phyloP scores from a whole-genome alignment of 1,140 invertebrate genomes.

The Trypoxylus dichotomus region DNA sequence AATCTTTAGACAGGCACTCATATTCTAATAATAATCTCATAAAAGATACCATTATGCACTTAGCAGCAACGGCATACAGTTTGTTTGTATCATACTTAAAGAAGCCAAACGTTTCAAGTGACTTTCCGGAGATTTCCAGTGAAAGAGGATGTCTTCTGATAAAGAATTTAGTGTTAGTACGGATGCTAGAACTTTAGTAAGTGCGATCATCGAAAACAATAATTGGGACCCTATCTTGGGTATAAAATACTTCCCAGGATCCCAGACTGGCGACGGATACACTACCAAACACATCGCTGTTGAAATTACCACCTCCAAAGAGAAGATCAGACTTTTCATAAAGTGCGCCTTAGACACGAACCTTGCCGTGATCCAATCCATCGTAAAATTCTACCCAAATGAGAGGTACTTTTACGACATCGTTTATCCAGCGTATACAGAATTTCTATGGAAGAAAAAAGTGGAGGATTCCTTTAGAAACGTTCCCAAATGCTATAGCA shows the following conservation, averaged over 20 bases:
- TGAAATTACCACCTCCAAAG: background rate
- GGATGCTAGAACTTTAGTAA: background rate
- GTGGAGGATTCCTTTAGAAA: conserved; percentile 37
- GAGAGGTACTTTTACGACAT: background rate
- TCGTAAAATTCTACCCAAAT: background rate
- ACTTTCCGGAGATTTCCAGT: too few species aligned
- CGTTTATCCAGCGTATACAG: background rate
- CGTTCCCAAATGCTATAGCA: conserved; percentile 52
- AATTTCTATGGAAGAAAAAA: background rate
- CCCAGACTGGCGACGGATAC: background rate
- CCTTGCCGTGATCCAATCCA: background rate
- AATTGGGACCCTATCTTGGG: background rate
- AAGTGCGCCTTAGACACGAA: background rate
- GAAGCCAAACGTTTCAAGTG: too few species aligned
- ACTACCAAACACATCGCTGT: background rate
- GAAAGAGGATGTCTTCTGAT: background rate
- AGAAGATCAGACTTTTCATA: background rate
- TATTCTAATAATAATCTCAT: too few species aligned
- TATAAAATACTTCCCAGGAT: background rate
- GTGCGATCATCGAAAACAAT: background rate
- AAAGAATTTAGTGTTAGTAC: background rate
- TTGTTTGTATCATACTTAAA: background rate
- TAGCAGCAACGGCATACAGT: background rate
- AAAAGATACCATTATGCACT: too few species aligned
- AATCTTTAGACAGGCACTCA: too few species aligned